A percentile compares a stretch with the other conserved stretches of the same genome.
phyloP scores from a whole-genome alignment of 1,140 invertebrate species.

The Diuraphis noxia region DNA sequence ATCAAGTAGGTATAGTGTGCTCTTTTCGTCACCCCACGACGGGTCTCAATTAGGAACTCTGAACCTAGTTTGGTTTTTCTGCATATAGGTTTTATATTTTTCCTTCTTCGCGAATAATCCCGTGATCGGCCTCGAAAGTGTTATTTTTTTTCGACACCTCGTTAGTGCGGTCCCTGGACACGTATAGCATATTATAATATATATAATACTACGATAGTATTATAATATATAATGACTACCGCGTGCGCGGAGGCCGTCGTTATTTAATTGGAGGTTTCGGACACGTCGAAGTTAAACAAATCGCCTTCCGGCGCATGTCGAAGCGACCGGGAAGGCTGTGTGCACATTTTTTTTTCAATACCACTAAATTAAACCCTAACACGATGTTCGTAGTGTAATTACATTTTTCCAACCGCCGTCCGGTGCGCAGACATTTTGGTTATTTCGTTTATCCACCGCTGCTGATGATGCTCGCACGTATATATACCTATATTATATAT shows the following conservation, averaged over 20 bases:
- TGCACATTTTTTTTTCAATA: neutral
- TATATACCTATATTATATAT: neutral
- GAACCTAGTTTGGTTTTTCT: too few relatives aligned
- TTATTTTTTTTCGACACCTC: neutral
- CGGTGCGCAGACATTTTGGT: neutral
- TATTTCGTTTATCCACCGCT: neutral
- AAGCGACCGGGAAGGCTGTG: neutral
- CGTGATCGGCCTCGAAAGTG: neutral
- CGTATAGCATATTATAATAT: neutral
- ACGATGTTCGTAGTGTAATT: neutral
- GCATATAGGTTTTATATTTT: neutral
- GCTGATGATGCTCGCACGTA: neutral
- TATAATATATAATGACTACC: neutral
- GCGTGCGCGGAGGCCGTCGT: neutral
- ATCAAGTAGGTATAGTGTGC: too few relatives aligned
- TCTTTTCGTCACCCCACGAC: too few relatives aligned
- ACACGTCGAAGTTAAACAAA: neutral
- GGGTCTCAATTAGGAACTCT: neutral
- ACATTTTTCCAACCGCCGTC: neutral
- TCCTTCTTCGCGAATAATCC: neutral
- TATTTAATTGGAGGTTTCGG: conserved; percentile 6
- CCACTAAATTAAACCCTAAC: conserved; percentile 20
- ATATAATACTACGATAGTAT: neutral
- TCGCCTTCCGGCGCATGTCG: neutral
- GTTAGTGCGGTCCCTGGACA: neutral